A percentile compares a stretch with the other conserved stretches of the same genome.
Conservation (phyloP, 2,888 invertebrate species). For the Phania funesta region DNA sequence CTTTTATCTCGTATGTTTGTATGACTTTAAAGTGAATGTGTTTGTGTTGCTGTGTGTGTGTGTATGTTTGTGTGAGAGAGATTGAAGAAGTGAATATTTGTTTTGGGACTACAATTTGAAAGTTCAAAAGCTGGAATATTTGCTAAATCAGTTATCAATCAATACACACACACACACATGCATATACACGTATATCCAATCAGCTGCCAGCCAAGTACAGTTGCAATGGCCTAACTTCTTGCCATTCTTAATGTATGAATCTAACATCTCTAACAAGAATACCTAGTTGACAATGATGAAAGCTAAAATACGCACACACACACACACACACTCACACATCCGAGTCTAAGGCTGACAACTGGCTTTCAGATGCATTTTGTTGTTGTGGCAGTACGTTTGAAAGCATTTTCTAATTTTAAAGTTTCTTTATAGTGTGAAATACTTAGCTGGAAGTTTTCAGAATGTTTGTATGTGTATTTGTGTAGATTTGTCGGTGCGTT, state of each 20-base stretch:
- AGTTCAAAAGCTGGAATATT: constrained; percentile 38
- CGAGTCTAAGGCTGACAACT: constrained; percentile 35
- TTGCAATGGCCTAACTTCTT: neutral
- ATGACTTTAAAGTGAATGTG: neutral
- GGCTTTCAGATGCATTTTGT: constrained; percentile 38
- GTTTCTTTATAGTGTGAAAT: constrained; percentile 44
- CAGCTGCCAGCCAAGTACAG: neutral
- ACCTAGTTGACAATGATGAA: constrained; percentile 46
- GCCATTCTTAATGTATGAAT: constrained; percentile 7
- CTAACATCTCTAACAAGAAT: constrained; percentile 13
- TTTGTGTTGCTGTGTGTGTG: neutral
- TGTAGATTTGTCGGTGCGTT: constrained; percentile 2
- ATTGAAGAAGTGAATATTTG: constrained; percentile 23
- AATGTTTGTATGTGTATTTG: neutral
- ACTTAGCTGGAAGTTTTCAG: neutral
- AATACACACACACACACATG: neutral
- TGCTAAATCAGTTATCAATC: constrained; percentile 33
- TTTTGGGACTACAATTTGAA: constrained; percentile 31
- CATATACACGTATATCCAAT: neutral
- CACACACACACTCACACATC: no score
- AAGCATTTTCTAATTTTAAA: constrained; percentile 17
- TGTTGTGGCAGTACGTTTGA: neutral
- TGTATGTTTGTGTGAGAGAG: neutral
- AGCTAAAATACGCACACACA: constrained; percentile 29
- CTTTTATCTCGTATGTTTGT: neutral